Evolutionary conservation across 2,888 invertebrate species (phyloP), one percentile per base, ranked within the genome.

Genomic region (Nemurella pictetii): DNA sequence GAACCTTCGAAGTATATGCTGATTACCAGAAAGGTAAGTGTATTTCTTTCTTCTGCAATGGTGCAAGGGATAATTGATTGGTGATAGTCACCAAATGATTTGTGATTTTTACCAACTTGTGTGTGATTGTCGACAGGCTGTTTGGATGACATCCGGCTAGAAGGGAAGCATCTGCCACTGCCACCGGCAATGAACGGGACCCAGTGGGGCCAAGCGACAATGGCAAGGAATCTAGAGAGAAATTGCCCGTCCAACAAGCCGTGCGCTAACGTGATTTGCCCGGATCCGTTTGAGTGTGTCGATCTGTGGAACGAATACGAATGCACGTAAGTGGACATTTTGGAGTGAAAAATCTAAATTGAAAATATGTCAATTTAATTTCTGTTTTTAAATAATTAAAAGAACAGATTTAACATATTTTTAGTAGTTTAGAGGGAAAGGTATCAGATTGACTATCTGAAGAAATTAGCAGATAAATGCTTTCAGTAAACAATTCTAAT

Each of bases 241-340:
- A 96, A 97, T 89, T 99, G 99, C 90, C 96, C 96, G 20, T 98
- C 98, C 1, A 97, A 98, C 89, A 97, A 98, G 89, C 98, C 98
- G 0, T 99, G 98, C 89, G 96, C 96, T 87, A 97, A 97, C 90
- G 97, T 98, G 73, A 96, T 97, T 89, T 99, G 98, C 89, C 96
- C 96, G 0, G 96, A 96, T 89, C 97, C 97, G 15, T 97, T 98
- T 90, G 97, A 97, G 89, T 99, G 98, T 91, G 96, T 97, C 87
- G 98, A 98, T 91, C 94, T 99, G 20, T 99, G 99, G 99, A 99
- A 99, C 90, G 96, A 97, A 91, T 97, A 98, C 89, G 98, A 98
- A 90, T 99, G 99, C 97, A 97, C 98, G 97, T 99, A 92, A 95
- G 97, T 95, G 9, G 12, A 55, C 55, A 55, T 7, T 20, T 55